Conservation (phyloP, 2,888 invertebrate genomes). For the Thymelicus sylvestris region DNA sequence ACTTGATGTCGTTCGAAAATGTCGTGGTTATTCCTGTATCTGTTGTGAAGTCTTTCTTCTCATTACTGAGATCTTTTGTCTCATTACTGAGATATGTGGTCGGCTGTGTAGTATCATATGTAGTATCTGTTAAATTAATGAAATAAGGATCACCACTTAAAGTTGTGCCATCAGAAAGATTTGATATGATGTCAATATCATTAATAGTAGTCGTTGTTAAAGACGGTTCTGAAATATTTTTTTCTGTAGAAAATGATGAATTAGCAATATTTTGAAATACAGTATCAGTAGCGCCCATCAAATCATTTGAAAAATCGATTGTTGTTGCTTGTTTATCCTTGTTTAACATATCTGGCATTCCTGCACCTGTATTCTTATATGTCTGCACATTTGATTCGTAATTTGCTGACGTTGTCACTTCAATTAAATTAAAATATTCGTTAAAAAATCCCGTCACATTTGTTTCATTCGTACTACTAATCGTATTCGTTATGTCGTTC, state of each 20-base stretch:
- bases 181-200: background rate
- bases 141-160: background rate
- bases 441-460: conserved; percentile 37
- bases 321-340: no score
- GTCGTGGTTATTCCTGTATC: background rate
- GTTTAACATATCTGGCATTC: no score
- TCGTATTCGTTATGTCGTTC: background rate
- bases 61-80: no score
- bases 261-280: background rate
- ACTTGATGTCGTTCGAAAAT: background rate
- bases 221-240: background rate
- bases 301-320: background rate
- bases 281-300: background rate
- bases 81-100: no score
- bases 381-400: background rate
- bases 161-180: background rate
- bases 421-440: conserved; percentile 45
- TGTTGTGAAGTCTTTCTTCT: conserved; percentile 16
- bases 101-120: background rate
- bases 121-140: background rate
- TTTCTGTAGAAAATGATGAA: background rate
- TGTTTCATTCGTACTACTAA: background rate
- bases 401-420: conserved; percentile 12
- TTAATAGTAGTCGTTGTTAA: background rate
- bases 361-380: no score